A percentile compares a stretch with the other conserved stretches of the same genome.
Conservation (phyloP, 2,113 vertebrate genomes). For the Python bivittatus region DNA sequence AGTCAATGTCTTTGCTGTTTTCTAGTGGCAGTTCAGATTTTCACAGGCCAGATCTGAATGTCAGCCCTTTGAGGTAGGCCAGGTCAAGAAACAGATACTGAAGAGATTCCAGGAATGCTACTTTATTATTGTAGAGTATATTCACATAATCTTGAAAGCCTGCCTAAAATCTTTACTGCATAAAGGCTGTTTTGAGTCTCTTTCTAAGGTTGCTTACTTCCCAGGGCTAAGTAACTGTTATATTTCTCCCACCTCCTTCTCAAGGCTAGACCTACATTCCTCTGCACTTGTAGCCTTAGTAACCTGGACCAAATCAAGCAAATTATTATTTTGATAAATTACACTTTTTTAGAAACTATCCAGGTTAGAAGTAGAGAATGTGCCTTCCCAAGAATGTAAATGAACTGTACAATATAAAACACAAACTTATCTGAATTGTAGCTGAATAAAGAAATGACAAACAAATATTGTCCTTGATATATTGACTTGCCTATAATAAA, state of each 20-base stretch:
- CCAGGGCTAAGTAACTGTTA: neutral
- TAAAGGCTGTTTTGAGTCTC: neutral
- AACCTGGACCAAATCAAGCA: neutral
- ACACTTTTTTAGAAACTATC: neutral
- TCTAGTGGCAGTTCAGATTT: neutral
- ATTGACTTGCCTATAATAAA: neutral
- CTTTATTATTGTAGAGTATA: neutral
- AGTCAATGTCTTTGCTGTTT: neutral
- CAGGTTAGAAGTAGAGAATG: neutral
- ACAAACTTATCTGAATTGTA: neutral
- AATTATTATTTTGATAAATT: neutral
- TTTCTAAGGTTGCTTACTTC: neutral
- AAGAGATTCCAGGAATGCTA: neutral
- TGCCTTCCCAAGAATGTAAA: neutral
- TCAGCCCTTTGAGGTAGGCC: neutral
- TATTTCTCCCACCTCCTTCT: neutral
- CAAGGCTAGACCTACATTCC: neutral
- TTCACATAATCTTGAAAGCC: neutral
- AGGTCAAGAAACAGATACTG: neutral
- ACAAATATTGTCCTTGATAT: neutral
- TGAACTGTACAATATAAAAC: neutral
- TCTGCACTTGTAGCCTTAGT: neutral
- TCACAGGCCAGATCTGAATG: neutral
- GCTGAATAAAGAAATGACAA: constrained; percentile 2
- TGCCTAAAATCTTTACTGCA: neutral